Percentiles rank a stretch among this genome's conserved stretches.
These are phyloP conservation scores for Tolypeutes matacus DNA, from an alignment of 2,797 vertebrate species.

Conservation along the genomic window DNA sequence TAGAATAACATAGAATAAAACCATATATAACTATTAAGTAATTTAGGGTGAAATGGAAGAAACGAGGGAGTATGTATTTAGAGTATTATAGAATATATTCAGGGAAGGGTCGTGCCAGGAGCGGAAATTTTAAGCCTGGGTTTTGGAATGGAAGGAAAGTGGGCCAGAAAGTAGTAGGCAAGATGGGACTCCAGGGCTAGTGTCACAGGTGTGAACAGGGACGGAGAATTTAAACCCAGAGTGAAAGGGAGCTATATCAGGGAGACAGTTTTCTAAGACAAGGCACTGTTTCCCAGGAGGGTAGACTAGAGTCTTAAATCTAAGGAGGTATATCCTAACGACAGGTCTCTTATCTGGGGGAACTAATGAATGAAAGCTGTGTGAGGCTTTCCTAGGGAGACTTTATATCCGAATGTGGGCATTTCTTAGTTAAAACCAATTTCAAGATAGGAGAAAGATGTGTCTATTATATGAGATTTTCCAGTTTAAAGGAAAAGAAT, in stretches of 20 bases:
- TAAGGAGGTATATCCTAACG: neutral
- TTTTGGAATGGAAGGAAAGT: neutral
- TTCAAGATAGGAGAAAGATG: neutral
- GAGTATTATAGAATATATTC: neutral
- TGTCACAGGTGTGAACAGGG: neutral
- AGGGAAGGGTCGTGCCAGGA: neutral
- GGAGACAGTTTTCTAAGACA: neutral
- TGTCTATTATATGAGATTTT: conserved; percentile 1
- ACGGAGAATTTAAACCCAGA: neutral
- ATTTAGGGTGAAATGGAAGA: conserved; percentile 34
- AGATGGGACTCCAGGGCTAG: neutral
- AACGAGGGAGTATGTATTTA: conserved; percentile 17
- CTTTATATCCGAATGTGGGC: neutral
- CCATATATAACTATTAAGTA: neutral
- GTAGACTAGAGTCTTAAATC: neutral
- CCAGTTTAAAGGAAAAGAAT: conserved; percentile 1
- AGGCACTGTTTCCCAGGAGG: neutral
- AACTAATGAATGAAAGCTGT: neutral
- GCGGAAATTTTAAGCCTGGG: neutral
- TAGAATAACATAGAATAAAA: conserved; percentile 8
- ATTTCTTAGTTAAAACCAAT: neutral
- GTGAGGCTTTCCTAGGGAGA: neutral
- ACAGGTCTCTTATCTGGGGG: neutral
- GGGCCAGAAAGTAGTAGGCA: neutral
- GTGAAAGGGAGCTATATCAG: neutral